Evolutionary conservation across 2,113 vertebrate genomes (phyloP), one percentile per base, ranked within the genome.

Genomic region (Notothenia coriiceps): DNA sequence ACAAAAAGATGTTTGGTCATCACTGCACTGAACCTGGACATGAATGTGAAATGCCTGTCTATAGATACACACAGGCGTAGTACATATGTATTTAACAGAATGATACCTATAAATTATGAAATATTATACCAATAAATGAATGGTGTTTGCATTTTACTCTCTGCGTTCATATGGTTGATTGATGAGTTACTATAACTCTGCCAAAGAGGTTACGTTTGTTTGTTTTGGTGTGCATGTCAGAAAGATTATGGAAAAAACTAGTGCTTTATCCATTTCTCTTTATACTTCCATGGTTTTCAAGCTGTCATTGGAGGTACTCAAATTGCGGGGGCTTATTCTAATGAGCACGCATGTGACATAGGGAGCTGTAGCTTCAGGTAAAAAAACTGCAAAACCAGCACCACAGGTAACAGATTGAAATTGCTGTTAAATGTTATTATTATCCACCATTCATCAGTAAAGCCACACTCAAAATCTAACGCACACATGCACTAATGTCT

Each of bases 31-130:
- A 89, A 88, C 80, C 86, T 72, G 81, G 78, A 89, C 74, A 59
- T 86, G 87, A 91, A 92, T 91, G 90, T 88, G 79, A 87, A 92
- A 89, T 18, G 82, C 87, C 89, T 91, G 84, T 82, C 65, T 70
- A 84, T 79, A 87, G 54, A 87, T 47, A 78, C 69, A 86, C 64
- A 86, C 84, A 87, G 79, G 86, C 89, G 57, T 60, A 73, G 77
- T 87, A 83, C 67, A 86, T 80, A 89, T 89, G 87, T 92, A 89
- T 89, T 84, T 82, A 92, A 82, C 74, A 85, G 69, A 91, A 80
- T 73, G 73, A 88, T 79, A 89, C 70, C 65, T 81, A 86, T 82
- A 74, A 62, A 90, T 86, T 82, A 89, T 88, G 67, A 86, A 74
- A 74, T 84, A 90, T 65, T 81, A 86, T 79, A 86, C 47, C 62